Percentiles rank a stretch among this genome's conserved stretches.
phyloP scores from a whole-genome alignment of 2,113 vertebrate species.

The Myotis lucifugus region DNA sequence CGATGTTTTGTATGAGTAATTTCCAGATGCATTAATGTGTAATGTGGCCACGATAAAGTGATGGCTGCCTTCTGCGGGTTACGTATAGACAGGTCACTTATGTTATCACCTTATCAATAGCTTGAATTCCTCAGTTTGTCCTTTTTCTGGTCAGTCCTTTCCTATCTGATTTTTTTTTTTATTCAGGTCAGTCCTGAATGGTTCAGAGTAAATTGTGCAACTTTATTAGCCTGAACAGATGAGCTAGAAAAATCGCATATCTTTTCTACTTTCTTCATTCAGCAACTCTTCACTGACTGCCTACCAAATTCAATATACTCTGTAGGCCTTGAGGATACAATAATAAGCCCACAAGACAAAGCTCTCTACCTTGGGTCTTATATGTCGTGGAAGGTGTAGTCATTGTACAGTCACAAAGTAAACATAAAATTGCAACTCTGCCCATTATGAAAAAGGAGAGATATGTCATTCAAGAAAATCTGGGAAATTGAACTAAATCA shows the following conservation, averaged over 20 bases:
- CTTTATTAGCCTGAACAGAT: conserved; percentile 15
- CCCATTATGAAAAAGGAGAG: background rate
- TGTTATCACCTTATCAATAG: background rate
- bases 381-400: background rate
- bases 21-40: background rate
- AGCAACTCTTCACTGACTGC: background rate
- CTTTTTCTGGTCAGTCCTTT: conserved; percentile 29
- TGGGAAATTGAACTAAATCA: conserved; percentile 1
- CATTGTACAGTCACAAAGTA: background rate
- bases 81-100: background rate
- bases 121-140: conserved; percentile 46
- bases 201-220: background rate
- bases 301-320: background rate
- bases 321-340: background rate
- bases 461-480: background rate
- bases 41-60: background rate
- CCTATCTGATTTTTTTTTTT: conserved; percentile 36
- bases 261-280: background rate
- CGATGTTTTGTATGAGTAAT: conserved; percentile 22
- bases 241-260: background rate
- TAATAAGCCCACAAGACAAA: background rate
- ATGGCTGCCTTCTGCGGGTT: background rate
- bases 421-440: background rate
- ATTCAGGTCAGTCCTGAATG: background rate
- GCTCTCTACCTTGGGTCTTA: background rate